Evolutionary conservation across 2,797 vertebrate species (phyloP).

Genomic region (Danionella dracula): DNA sequence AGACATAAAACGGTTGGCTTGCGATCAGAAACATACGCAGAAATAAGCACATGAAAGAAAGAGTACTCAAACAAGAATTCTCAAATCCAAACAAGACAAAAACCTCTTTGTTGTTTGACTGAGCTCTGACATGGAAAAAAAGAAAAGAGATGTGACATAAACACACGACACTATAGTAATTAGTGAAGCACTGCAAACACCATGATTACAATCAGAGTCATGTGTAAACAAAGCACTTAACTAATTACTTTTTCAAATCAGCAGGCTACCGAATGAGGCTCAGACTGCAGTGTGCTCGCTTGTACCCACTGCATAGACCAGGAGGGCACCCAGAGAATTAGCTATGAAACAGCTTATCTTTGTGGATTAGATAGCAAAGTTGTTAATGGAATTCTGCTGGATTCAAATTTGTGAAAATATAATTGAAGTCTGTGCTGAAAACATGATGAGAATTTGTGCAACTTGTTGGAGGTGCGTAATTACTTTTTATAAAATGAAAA

Average conservation of each 20-base stretch:
- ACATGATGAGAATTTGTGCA: background rate
- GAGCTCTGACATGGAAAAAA: background rate
- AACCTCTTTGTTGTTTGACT: no score
- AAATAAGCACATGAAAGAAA: background rate
- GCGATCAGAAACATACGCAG: background rate
- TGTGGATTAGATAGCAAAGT: background rate
- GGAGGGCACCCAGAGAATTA: background rate
- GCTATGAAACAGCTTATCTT: background rate
- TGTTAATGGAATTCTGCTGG: background rate
- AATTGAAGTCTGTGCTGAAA: background rate
- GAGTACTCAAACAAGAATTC: no score
- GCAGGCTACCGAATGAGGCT: background rate
- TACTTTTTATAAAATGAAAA: background rate
- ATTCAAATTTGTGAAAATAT: background rate
- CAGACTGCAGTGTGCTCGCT: background rate
- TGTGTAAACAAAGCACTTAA: constrained; percentile 58
- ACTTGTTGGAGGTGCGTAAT: background rate
- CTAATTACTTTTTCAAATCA: constrained; percentile 50
- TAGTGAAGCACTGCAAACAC: constrained; percentile 25
- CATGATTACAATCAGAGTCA: constrained; percentile 55
- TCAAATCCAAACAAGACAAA: background rate
- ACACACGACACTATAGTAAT: constrained; percentile 54
- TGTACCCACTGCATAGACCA: background rate
- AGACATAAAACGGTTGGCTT: background rate
- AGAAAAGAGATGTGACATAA: constrained; percentile 41